Conservation (phyloP, 2,797 vertebrate genomes). For the Sorex maritimensis region DNA sequence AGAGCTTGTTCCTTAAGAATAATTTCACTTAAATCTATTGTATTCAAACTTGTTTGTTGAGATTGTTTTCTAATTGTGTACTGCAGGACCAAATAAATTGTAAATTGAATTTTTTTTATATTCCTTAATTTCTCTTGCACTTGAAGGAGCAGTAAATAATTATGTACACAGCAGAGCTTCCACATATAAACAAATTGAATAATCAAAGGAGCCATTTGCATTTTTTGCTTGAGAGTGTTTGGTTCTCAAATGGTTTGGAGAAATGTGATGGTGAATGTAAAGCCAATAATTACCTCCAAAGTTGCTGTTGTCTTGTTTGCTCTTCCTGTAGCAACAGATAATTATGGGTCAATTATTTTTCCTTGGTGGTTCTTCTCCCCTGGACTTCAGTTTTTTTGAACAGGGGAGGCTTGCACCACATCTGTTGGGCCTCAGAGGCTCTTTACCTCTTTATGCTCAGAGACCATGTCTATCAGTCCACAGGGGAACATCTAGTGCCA, state of each 20-base stretch:
- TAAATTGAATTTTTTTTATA: conserved; percentile 39
- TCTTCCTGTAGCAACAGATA: neutral
- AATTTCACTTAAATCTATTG: neutral
- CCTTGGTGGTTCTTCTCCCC: neutral
- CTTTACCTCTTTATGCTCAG: neutral
- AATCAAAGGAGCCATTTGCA: conserved; percentile 52
- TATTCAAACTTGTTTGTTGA: conserved; percentile 8
- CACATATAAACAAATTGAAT: conserved; percentile 48
- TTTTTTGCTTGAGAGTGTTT: conserved; percentile 30
- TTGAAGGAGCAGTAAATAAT: conserved; percentile 64
- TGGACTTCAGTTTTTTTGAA: neutral
- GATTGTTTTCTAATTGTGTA: conserved; percentile 59
- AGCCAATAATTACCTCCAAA: neutral
- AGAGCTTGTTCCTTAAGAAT: neutral
- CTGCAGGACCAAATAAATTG: conserved; percentile 41
- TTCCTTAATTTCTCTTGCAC: conserved; percentile 62
- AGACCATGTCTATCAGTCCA: neutral
- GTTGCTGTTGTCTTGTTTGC: conserved; percentile 26
- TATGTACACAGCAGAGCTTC: conserved; percentile 16
- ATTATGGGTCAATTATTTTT: neutral
- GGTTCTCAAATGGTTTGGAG: conserved; percentile 14
- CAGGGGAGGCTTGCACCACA: no score
- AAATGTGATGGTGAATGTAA: neutral
- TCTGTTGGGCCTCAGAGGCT: neutral
- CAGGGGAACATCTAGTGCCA: no score